These are phyloP conservation scores for Mesorhabditis belari DNA, from an alignment of 2,888 invertebrate genomes.

Conservation along the genomic window DNA sequence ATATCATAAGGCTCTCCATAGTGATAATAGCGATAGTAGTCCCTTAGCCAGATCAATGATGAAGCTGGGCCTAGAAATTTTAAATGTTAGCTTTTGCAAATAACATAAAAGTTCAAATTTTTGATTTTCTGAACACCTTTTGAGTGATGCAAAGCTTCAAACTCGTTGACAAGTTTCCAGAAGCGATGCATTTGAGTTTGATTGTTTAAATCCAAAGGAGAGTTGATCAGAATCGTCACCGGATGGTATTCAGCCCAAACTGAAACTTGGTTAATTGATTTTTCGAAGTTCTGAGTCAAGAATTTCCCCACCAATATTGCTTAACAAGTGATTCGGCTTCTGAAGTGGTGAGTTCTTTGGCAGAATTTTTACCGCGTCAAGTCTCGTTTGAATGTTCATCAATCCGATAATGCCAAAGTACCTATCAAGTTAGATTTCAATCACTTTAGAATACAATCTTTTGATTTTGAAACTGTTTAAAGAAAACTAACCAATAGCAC, in stretches of 20 bases:
- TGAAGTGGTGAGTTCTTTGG: conserved; percentile 48
- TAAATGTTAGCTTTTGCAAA: background rate
- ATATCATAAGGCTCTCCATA: conserved; percentile 28
- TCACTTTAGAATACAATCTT: too few species aligned
- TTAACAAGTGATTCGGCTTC: conserved; percentile 39
- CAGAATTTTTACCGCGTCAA: conserved; percentile 49
- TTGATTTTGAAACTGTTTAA: too few species aligned
- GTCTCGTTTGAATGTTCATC: conserved; percentile 29
- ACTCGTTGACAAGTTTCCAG: conserved; percentile 42
- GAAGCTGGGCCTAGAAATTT: conserved; percentile 25
- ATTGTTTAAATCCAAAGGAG: conserved; percentile 36
- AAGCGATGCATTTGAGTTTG: conserved; percentile 27
- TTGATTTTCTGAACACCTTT: conserved; percentile 33
- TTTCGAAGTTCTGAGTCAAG: background rate
- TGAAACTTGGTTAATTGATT: conserved; percentile 4
- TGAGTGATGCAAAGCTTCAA: conserved; percentile 37
- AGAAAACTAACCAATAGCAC: conserved; percentile 33
- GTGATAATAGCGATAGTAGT: conserved; percentile 38
- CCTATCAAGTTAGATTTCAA: conserved; percentile 2
- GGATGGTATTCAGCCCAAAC: conserved; percentile 51
- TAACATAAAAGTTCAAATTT: background rate
- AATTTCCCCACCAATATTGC: conserved; percentile 24
- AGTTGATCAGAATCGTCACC: conserved; percentile 45
- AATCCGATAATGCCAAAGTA: conserved; percentile 21
- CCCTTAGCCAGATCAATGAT: conserved; percentile 47